Percentiles rank a stretch among this genome's conserved stretches.
Evolutionary conservation across 2,113 vertebrate genomes (phyloP).

Genomic region (Embiotoca jacksoni): DNA sequence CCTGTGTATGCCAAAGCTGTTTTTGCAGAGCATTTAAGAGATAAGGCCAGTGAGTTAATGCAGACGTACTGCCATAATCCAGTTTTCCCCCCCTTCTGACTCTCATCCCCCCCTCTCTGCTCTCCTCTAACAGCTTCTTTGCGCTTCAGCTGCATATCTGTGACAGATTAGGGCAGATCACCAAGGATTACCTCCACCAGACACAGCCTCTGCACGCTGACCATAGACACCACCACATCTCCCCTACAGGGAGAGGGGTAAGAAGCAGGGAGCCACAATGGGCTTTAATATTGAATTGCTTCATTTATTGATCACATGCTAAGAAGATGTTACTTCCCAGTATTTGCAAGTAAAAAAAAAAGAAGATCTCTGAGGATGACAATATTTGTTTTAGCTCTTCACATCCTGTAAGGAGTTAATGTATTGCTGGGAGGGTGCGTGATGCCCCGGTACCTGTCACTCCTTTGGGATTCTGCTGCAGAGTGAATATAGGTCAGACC

Average conservation of each 20-base stretch:
- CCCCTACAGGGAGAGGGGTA: constrained; percentile 18
- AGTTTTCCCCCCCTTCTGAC: constrained; percentile 56
- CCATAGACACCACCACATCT: constrained; percentile 57
- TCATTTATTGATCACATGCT: constrained; percentile 29
- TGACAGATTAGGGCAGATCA: constrained; percentile 87
- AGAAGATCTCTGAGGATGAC: neutral
- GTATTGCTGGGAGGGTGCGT: constrained; percentile 11
- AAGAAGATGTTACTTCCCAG: neutral
- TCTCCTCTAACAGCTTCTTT: constrained; percentile 69
- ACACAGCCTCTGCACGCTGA: constrained; percentile 75
- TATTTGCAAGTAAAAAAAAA: neutral
- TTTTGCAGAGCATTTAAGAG: constrained; percentile 81
- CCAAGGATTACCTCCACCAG: constrained; percentile 83
- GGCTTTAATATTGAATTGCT: constrained; percentile 28
- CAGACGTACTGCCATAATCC: constrained; percentile 84
- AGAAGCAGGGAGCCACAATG: constrained; percentile 14
- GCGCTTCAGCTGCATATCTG: constrained; percentile 83
- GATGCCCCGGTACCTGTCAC: constrained; percentile 52
- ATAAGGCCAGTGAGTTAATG: constrained; percentile 83
- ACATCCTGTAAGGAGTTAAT: constrained; percentile 3
- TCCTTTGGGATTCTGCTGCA: constrained; percentile 57
- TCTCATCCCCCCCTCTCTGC: constrained; percentile 45
- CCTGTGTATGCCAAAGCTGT: constrained; percentile 76
- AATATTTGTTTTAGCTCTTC: constrained; percentile 13
- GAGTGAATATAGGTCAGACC: constrained; percentile 73